Evolutionary conservation across 2,888 invertebrate genomes (phyloP).

Genomic region (Podotricha telesiphe): DNA sequence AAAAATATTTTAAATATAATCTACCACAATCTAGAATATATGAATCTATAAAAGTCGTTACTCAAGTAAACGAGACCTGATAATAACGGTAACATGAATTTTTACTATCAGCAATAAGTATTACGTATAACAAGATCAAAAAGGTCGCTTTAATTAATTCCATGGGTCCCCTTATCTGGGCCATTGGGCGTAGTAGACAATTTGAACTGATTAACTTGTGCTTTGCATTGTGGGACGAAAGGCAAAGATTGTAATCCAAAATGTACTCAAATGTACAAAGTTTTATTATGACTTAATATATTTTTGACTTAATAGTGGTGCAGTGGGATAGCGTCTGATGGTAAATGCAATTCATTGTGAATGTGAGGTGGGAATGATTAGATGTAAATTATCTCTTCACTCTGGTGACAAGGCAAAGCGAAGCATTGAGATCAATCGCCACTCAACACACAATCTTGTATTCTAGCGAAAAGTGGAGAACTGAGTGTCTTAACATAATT

Average conservation of each 20-base stretch:
- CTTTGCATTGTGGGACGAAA: not conserved
- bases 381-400: too few relatives aligned
- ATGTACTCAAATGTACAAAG: not conserved
- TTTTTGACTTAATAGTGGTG: too few relatives aligned
- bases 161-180: conserved; percentile 12
- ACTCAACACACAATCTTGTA: too few relatives aligned
- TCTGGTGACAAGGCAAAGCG: too few relatives aligned
- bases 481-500: too few relatives aligned
- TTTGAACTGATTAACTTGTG: conserved; percentile 17
- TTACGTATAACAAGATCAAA: conserved; percentile 26
- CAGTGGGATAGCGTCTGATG: too few relatives aligned
- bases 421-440: too few relatives aligned
- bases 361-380: too few relatives aligned
- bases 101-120: conserved; percentile 24
- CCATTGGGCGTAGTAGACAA: conserved; percentile 11
- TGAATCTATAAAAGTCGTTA: not conserved
- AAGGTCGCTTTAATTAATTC: conserved; percentile 22
- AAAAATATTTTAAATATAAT: too few relatives aligned
- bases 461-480: too few relatives aligned
- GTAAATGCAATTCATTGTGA: too few relatives aligned
- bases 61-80: not conserved
- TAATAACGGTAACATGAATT: conserved; percentile 12
- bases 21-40: not conserved
- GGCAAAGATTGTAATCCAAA: not conserved
- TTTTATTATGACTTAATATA: too few relatives aligned